Base-by-base conservation (phyloP, 2,888 invertebrate genomes). In the Augiades crinisus region DNA sequence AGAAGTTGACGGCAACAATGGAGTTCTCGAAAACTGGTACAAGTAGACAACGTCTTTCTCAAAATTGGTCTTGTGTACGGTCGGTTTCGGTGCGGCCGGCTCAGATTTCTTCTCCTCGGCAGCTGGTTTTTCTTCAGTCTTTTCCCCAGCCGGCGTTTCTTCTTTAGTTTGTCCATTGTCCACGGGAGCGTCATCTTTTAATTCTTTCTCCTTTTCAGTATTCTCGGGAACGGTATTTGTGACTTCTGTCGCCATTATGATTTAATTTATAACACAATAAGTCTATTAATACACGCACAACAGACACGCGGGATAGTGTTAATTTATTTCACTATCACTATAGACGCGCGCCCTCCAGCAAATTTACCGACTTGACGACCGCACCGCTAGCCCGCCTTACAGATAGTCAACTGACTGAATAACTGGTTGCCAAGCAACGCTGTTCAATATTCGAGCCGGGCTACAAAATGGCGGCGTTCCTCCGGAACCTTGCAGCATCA, bases 21-120 rank as follows among this genome's bases (percentile, higher is more conserved):
- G 96, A 64, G 96, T 96, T 75, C 98, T 93, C 63, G 96, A 94
- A 83, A 98, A 97, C 88, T 98, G 98, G 86, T 97, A 97, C 79
- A 98, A 90, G 90, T 98, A 98, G 61, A 98, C 96, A 70, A 96
- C 91, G 84, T 98, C 98, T 90, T 97, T 96, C 75, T 98, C 96
- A 78, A 93, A 98, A 85, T 96, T 96, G 60, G 92, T 83, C 87
- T 97, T 97, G 83, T 96, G 96, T 62, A 96, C 97, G 69, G 93
- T 91, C 57, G 93, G 93, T 82, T 96, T 96, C 50, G 95, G 93
- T 34, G 92, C 91, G 60, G 93, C 91, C 63, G 93, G 91, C 70
- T 94, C 94, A 62, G 91, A 79, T 68, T 92, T 92, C 65, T 91
- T 91, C 61, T 90, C 90, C 57, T 87, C 91, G 19, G 70, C 69